Conservation (phyloP, 2,888 invertebrate species). For the Lamproptera curius region DNA sequence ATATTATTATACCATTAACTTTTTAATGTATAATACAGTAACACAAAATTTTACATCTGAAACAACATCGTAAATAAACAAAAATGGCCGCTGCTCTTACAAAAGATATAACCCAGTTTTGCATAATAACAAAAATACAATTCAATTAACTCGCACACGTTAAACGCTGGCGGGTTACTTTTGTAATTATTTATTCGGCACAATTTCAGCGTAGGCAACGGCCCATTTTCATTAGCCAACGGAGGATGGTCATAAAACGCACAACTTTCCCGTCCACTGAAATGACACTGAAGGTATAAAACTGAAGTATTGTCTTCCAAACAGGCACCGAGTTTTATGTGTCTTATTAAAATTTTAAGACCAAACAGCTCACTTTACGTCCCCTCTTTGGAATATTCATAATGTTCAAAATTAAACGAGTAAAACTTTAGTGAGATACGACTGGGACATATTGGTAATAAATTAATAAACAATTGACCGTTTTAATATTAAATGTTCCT, state of each 20-base stretch:
- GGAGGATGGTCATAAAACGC: slow-evolving; percentile 8
- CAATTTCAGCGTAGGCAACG: slow-evolving; percentile 6
- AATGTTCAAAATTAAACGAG: neutral
- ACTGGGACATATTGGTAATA: no score
- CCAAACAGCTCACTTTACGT: slow-evolving; percentile 10
- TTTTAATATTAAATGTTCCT: no score
- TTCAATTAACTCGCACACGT: no score
- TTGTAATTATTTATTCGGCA: slow-evolving; percentile 8
- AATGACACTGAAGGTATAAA: slow-evolving; percentile 14
- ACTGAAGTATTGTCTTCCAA: slow-evolving; percentile 15
- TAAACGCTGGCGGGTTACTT: neutral
- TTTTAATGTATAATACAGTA: no score
- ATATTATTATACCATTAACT: no score
- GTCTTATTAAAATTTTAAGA: slow-evolving; percentile 13
- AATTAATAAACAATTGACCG: no score
- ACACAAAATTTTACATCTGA: no score
- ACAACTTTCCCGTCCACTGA: slow-evolving; percentile 8
- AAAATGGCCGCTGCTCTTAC: no score
- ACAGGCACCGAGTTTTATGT: slow-evolving; percentile 10
- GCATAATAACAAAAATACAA: no score
- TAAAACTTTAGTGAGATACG: no score
- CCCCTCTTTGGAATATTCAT: slow-evolving; percentile 12
- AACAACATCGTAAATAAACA: no score
- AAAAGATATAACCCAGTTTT: no score
- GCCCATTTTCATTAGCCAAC: slow-evolving; percentile 11